Evolutionary conservation across 2,797 vertebrate species (phyloP), one percentile per base, ranked within the genome.

Genomic region (Ctenosaura bakeri): DNA sequence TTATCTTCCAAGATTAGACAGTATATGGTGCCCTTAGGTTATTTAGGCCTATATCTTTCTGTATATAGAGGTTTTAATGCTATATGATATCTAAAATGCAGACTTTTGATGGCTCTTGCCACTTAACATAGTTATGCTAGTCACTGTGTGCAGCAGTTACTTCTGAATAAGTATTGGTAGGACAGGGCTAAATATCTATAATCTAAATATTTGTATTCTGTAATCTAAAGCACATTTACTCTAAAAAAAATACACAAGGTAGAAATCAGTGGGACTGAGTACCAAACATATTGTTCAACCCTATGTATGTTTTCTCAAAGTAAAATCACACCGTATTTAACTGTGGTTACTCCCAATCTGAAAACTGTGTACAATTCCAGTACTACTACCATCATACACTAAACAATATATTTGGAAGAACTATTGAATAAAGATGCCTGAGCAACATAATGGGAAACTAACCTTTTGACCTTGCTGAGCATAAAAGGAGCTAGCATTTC

Each of bases 401-500:
- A 90, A 90, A 71, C 13, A 85, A 92, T 90, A 81, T 69, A 86
- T 91, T 89, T 78, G 91, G 83, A 91, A 94, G 93, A 93, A 81
- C 69, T 83, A 56, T 79, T 90, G 50, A 74, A 32, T 85, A 66
- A 87, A 86, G 89, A 83, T 93, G 92, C 89, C 80, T 50, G 35
- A 92, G 90, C 1, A 0, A 87, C 0, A 0, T 88, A 90, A 90
- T 52, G 5, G 22, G 90, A 89, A 94, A 80, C 83, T 93, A 93
- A 94, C 90, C 92, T 96, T 93, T 88, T 90, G 88, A 93, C 88
- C 94, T 90, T 79, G 82, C 85, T 93, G 93, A 95, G 84, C 62
- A 76, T 91, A 95, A 90, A 92, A 92, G 76, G 92, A 90, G 92
- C 92, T 94, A 95, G 94, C 90, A 89, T 89, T 93, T 94, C 91